These are phyloP conservation scores for Cyprinus carpio DNA, from an alignment of 2,113 vertebrate genomes.

Conservation along the genomic window DNA sequence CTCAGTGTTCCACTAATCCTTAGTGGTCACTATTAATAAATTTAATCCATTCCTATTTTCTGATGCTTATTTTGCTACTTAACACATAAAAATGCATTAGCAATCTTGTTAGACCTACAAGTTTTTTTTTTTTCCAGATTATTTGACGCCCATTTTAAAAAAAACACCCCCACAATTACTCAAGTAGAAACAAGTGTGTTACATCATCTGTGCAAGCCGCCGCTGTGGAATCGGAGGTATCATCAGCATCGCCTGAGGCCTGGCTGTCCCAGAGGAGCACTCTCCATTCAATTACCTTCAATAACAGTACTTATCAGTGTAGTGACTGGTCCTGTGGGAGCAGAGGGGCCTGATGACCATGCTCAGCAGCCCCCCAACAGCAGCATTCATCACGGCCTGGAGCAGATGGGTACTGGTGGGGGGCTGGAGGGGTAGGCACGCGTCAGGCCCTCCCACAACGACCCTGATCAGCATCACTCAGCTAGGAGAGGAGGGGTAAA, in stretches of 20 bases:
- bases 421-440: conserved; percentile 70
- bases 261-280: conserved; percentile 82
- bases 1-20: neutral
- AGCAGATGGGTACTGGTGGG: conserved; percentile 89
- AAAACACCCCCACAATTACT: conserved; percentile 22
- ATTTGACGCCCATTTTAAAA: neutral
- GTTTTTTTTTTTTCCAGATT: neutral
- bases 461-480: conserved; percentile 65
- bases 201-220: conserved; percentile 74
- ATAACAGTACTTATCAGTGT: conserved; percentile 96
- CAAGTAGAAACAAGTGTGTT: conserved; percentile 51
- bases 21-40: neutral
- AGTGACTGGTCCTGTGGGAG: conserved; percentile 79
- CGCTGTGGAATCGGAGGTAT: conserved; percentile 69
- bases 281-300: conserved; percentile 98
- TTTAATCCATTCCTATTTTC: neutral
- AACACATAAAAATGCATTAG: neutral
- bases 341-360: conserved; percentile 83
- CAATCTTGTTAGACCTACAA: conserved; percentile 8
- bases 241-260: conserved; percentile 60
- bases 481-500: conserved; percentile 41
- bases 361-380: conserved; percentile 86
- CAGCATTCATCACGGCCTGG: conserved; percentile 89
- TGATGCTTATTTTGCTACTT: neutral
- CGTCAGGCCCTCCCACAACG: conserved; percentile 74